phyloP scores from a whole-genome alignment of 2,113 vertebrate genomes.

The Neodontobutis hainanensis region DNA sequence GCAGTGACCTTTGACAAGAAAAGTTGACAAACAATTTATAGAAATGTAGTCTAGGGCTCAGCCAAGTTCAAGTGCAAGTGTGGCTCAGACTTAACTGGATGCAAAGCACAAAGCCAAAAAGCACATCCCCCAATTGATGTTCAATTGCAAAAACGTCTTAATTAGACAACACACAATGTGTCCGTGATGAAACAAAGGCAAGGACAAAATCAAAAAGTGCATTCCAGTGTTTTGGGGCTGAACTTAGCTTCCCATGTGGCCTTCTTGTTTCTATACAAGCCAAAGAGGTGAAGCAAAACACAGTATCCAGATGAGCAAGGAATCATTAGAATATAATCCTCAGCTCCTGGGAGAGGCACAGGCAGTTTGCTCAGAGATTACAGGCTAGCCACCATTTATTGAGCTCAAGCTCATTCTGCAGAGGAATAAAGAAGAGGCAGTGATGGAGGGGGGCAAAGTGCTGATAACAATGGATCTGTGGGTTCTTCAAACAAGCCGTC shows the following conservation, averaged over 20 bases:
- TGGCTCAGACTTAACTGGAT: not conserved
- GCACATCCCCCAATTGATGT: conserved; percentile 11
- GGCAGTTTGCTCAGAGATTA: conserved; percentile 80
- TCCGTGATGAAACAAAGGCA: conserved; percentile 58
- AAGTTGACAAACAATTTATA: conserved; percentile 56
- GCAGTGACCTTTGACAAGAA: conserved; percentile 64
- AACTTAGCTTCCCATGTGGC: conserved; percentile 55
- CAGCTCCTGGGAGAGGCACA: conserved; percentile 73
- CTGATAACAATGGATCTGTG: conserved; percentile 79
- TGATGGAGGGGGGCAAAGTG: conserved; percentile 65
- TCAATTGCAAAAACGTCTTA: conserved; percentile 32
- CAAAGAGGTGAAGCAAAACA: conserved; percentile 74
- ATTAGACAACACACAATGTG: conserved; percentile 51
- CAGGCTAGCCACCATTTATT: conserved; percentile 72
- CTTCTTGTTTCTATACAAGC: conserved; percentile 69
- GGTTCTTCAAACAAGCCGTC: conserved; percentile 78
- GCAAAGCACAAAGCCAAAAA: conserved; percentile 2
- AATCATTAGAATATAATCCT: conserved; percentile 83
- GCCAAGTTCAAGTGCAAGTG: conserved; percentile 13
- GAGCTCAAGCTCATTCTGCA: conserved; percentile 77
- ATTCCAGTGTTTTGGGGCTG: conserved; percentile 58
- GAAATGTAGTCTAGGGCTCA: conserved; percentile 34
- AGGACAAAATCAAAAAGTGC: conserved; percentile 58
- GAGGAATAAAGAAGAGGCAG: conserved; percentile 75
- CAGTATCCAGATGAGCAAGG: conserved; percentile 76